Evolutionary conservation across 1,140 invertebrate genomes (phyloP).

Genomic region (Planococcus citri): DNA sequence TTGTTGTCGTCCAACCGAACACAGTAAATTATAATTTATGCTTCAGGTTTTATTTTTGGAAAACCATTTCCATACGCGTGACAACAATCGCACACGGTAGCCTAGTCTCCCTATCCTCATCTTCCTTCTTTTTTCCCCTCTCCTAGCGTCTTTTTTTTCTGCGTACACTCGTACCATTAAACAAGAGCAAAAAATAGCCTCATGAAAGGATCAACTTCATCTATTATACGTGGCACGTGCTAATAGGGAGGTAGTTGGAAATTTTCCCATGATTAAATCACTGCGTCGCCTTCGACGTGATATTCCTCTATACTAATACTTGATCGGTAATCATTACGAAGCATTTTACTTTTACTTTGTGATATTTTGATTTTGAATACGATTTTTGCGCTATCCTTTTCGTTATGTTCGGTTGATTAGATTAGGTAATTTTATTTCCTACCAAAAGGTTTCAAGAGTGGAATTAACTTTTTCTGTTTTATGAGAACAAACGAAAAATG

Average conservation of each 20-base stretch:
- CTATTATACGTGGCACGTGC: slow-evolving; percentile 12
- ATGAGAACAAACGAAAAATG: too few species aligned
- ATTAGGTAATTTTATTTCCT: too few species aligned
- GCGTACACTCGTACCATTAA: neutral
- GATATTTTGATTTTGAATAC: too few species aligned
- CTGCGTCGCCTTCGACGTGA: too few species aligned
- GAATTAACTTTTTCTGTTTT: too few species aligned
- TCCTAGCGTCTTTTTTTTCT: too few species aligned
- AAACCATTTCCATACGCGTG: neutral
- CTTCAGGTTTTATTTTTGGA: slow-evolving; percentile 16
- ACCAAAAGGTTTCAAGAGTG: too few species aligned
- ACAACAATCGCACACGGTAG: neutral
- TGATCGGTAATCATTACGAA: too few species aligned
- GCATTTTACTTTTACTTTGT: too few species aligned
- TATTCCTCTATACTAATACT: too few species aligned
- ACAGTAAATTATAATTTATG: slow-evolving; percentile 4
- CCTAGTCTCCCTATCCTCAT: neutral
- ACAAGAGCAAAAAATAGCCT: neutral
- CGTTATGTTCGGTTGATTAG: too few species aligned
- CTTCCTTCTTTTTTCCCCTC: neutral
- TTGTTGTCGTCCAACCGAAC: neutral
- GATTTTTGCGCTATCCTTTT: too few species aligned
- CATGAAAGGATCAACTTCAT: neutral
- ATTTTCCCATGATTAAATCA: slow-evolving; percentile 11
- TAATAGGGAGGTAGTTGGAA: neutral